phyloP scores from a whole-genome alignment of 2,888 invertebrate species.

The Tridacna crocea region DNA sequence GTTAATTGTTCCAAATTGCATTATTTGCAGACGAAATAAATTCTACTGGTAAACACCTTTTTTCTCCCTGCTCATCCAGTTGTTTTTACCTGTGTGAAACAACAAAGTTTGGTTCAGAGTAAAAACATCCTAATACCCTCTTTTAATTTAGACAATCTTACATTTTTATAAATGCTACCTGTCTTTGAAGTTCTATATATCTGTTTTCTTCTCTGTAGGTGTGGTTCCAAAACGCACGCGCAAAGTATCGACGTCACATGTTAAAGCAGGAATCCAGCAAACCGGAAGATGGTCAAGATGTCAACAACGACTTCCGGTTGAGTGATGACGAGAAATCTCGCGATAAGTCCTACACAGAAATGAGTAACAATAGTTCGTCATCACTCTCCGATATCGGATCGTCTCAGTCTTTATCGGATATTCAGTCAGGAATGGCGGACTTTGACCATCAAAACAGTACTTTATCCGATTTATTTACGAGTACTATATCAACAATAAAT shows the following conservation, averaged over 20 bases:
- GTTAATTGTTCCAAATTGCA: no score
- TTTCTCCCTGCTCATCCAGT: not conserved
- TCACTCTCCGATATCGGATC: slow-evolving; percentile 78
- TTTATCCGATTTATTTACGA: slow-evolving; percentile 78
- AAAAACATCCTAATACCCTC: no score
- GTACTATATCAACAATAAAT: slow-evolving; percentile 74
- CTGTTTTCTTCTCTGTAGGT: slow-evolving; percentile 88
- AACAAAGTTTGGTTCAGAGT: no score
- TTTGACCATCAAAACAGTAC: slow-evolving; percentile 71
- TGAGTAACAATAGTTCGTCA: slow-evolving; percentile 76
- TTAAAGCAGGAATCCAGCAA: slow-evolving; percentile 69
- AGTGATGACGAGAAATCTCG: slow-evolving; percentile 65
- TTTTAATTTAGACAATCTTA: no score
- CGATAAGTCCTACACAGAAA: slow-evolving; percentile 65
- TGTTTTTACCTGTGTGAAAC: no score
- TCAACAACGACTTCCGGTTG: slow-evolving; percentile 52
- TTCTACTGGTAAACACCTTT: no score
- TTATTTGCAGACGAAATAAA: no score
- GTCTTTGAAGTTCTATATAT: no score
- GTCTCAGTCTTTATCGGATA: slow-evolving; percentile 75
- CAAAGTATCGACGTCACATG: slow-evolving; percentile 98
- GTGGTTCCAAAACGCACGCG: slow-evolving; percentile 99
- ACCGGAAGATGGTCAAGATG: slow-evolving; percentile 43
- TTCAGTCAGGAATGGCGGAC: slow-evolving; percentile 75
- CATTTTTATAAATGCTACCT: no score